phyloP scores from a whole-genome alignment of 1,140 invertebrate species.

The Scaptomyza hsui region DNA sequence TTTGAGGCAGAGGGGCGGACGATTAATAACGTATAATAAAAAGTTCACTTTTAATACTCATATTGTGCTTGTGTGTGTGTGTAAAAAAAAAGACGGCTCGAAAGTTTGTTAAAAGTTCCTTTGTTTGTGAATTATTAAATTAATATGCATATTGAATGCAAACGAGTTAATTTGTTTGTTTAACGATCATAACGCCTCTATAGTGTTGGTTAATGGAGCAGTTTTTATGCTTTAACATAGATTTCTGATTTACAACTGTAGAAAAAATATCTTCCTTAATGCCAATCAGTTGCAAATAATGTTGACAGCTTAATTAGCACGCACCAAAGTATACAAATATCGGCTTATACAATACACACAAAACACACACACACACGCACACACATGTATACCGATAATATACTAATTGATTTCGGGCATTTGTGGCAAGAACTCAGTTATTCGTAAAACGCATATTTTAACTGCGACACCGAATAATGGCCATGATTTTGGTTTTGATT shows the following conservation, averaged over 20 bases:
- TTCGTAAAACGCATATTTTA: conserved; percentile 30
- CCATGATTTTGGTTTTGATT: conserved; percentile 36
- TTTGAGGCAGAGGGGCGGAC: not conserved
- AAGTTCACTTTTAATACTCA: conserved; percentile 21
- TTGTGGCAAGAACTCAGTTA: conserved; percentile 29
- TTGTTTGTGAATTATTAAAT: conserved; percentile 34
- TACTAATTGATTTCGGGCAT: conserved; percentile 57
- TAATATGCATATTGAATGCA: conserved; percentile 31
- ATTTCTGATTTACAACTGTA: too few relatives aligned
- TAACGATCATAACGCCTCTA: too few relatives aligned
- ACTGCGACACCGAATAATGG: conserved; percentile 3
- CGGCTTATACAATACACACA: conserved; percentile 33
- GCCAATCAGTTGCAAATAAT: conserved; percentile 22
- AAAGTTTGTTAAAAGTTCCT: conserved; percentile 23
- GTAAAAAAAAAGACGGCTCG: conserved; percentile 2
- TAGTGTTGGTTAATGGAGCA: too few relatives aligned
- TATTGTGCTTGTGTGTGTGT: conserved; percentile 2
- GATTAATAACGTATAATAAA: conserved; percentile 1
- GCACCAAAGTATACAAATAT: conserved; percentile 39
- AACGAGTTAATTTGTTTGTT: conserved; percentile 20
- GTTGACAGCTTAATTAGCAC: conserved; percentile 49
- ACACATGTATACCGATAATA: conserved; percentile 15
- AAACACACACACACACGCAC: not conserved
- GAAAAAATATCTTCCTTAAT: conserved; percentile 1
- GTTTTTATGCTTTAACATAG: too few relatives aligned